Evolutionary conservation across 1,140 invertebrate species (phyloP).

Genomic region (Coboldia fuscipes): DNA sequence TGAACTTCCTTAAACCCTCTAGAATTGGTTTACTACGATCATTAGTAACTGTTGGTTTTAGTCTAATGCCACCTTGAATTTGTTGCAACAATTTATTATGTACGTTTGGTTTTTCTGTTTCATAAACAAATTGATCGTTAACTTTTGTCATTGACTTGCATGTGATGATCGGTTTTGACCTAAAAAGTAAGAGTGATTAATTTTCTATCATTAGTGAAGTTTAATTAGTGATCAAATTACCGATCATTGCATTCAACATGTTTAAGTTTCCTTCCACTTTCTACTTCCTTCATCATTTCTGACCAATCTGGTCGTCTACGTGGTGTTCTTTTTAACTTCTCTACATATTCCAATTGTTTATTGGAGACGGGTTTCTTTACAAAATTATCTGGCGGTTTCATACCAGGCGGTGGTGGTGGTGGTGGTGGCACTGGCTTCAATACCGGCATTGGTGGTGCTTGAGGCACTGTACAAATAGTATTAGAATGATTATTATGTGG

Average conservation of each 20-base stretch:
- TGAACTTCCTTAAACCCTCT: slow-evolving; percentile 63
- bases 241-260: slow-evolving; percentile 70
- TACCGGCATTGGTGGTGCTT: slow-evolving; percentile 17
- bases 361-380: slow-evolving; percentile 23
- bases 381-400: slow-evolving; percentile 13
- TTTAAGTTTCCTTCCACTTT: slow-evolving; percentile 49
- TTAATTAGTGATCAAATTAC: slow-evolving; percentile 12
- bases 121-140: slow-evolving; percentile 65
- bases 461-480: slow-evolving; percentile 14
- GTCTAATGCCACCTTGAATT: slow-evolving; percentile 53
- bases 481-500: too few species aligned
- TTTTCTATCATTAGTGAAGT: too few species aligned
- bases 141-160: slow-evolving; percentile 36
- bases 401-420: slow-evolving; percentile 44
- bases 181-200: too few species aligned
- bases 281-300: slow-evolving; percentile 75
- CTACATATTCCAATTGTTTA: slow-evolving; percentile 29
- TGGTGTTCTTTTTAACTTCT: slow-evolving; percentile 37
- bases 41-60: slow-evolving; percentile 59
- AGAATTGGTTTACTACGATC: slow-evolving; percentile 69
- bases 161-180: slow-evolving; percentile 33
- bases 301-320: slow-evolving; percentile 68
- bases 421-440: slow-evolving; percentile 26
- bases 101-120: slow-evolving; percentile 63
- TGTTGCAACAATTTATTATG: slow-evolving; percentile 66